A percentile compares a stretch with the other conserved stretches of the same genome.
phyloP scores from a whole-genome alignment of 2,797 vertebrate genomes.

The Perodicticus potto region DNA sequence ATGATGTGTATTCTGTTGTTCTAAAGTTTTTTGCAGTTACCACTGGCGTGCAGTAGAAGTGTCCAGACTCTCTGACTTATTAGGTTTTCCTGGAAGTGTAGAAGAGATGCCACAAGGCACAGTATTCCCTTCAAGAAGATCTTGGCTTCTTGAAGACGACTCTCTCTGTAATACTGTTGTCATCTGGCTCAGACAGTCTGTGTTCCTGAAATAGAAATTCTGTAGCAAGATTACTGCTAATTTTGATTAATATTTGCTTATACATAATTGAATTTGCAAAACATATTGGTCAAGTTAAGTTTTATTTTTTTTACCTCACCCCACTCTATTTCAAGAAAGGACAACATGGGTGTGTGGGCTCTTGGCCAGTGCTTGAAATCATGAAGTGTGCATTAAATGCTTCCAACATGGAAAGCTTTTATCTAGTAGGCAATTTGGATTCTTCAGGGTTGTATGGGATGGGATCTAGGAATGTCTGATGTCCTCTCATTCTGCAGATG shows the following conservation, averaged over 20 bases:
- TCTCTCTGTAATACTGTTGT: not conserved
- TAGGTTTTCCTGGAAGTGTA: not conserved
- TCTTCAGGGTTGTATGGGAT: not conserved
- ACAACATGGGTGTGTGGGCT: not conserved
- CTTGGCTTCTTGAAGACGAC: slow-evolving; percentile 61
- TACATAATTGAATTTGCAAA: slow-evolving; percentile 72
- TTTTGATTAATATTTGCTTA: slow-evolving; percentile 80
- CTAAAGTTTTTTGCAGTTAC: not conserved
- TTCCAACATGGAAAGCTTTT: not conserved
- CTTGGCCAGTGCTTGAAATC: not conserved
- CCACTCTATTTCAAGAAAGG: not conserved
- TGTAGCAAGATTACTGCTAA: slow-evolving; percentile 72
- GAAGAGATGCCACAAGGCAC: not conserved
- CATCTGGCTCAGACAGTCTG: slow-evolving; percentile 64
- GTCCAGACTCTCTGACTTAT: not conserved
- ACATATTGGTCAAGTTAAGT: slow-evolving; percentile 64
- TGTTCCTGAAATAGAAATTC: slow-evolving; percentile 78
- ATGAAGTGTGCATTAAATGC: not conserved
- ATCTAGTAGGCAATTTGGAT: not conserved
- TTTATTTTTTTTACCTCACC: not conserved
- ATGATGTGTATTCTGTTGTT: not conserved
- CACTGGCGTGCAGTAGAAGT: not conserved
- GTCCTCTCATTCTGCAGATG: slow-evolving; percentile 36
- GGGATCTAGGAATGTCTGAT: slow-evolving; percentile 5
- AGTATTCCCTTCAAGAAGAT: not conserved